These are phyloP conservation scores for Amniataba percoides DNA, from an alignment of 2,797 vertebrate species.

Conservation along the genomic window DNA sequence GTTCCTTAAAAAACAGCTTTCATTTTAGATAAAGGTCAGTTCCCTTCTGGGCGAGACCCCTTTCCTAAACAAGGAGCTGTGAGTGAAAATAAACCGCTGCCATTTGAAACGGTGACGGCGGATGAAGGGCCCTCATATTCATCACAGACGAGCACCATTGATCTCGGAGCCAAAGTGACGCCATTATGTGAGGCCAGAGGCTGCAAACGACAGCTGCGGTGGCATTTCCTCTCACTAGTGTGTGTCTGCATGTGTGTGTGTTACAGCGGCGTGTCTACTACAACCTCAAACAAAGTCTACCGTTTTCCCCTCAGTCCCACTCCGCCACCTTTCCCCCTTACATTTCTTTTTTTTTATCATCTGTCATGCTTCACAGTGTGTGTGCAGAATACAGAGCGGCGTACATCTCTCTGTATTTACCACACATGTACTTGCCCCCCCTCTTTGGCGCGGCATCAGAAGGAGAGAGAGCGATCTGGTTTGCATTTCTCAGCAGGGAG, in stretches of 20 bases:
- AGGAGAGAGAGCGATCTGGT: slow-evolving; percentile 46
- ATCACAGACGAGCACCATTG: slow-evolving; percentile 44
- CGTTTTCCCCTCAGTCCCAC: slow-evolving; percentile 16
- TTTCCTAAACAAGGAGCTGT: slow-evolving; percentile 37
- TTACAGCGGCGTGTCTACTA: slow-evolving; percentile 13
- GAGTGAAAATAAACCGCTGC: slow-evolving; percentile 56
- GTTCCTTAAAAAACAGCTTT: slow-evolving; percentile 37
- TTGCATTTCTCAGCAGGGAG: slow-evolving; percentile 66
- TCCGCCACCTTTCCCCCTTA: slow-evolving; percentile 34
- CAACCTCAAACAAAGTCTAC: slow-evolving; percentile 14
- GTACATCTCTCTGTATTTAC: slow-evolving; percentile 48
- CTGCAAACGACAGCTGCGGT: slow-evolving; percentile 46
- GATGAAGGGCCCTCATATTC: slow-evolving; percentile 44
- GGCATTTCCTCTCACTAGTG: slow-evolving; percentile 29
- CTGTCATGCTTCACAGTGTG: slow-evolving; percentile 40
- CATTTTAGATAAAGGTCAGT: slow-evolving; percentile 58
- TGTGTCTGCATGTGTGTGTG: slow-evolving; percentile 14
- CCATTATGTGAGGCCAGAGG: slow-evolving; percentile 3
- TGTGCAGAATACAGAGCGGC: slow-evolving; percentile 32
- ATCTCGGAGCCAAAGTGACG: slow-evolving; percentile 61
- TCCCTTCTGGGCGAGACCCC: slow-evolving; percentile 26
- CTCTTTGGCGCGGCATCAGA: slow-evolving; percentile 35
- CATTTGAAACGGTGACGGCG: slow-evolving; percentile 29
- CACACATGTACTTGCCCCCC: slow-evolving; percentile 37
- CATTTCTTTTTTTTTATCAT: not conserved